phyloP scores from a whole-genome alignment of 2,113 vertebrate genomes.

The Camelus dromedarius region DNA sequence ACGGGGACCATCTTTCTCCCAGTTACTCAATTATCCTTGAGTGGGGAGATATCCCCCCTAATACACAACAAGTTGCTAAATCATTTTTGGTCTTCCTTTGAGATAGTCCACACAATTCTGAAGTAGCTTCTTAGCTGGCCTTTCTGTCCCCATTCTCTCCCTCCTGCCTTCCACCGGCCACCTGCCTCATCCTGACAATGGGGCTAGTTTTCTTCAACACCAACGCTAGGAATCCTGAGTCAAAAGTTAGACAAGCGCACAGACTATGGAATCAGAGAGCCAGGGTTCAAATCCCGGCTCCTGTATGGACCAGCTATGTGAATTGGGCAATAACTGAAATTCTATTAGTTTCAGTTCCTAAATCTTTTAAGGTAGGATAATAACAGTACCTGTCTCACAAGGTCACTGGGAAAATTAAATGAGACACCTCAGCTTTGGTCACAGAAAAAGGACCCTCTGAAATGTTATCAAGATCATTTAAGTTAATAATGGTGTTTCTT shows the following conservation, averaged over 20 bases:
- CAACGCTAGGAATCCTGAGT: not conserved
- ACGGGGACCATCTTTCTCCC: not conserved
- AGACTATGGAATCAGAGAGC: not conserved
- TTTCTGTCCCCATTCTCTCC: not conserved
- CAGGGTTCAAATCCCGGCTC: not conserved
- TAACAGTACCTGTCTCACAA: not conserved
- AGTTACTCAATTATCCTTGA: not conserved
- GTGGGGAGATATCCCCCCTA: not conserved
- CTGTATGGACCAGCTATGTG: not conserved
- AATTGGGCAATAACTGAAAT: not conserved
- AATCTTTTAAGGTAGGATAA: not conserved
- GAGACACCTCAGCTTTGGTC: not conserved
- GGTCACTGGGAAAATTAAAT: constrained; percentile 15
- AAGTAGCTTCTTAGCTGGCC: not conserved
- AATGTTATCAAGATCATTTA: not conserved
- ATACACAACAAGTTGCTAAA: not conserved
- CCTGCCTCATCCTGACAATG: not conserved
- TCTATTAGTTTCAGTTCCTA: not conserved
- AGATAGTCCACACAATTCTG: not conserved
- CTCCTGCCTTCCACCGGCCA: not conserved
- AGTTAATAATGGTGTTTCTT: not conserved
- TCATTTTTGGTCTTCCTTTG: not conserved
- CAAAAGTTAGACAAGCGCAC: not conserved
- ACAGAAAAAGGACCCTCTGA: not conserved
- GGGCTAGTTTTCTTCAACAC: not conserved